Evolutionary conservation across 2,113 vertebrate species (phyloP), one percentile per base, ranked within the genome.

Genomic region (Turdus rufiventris): DNA sequence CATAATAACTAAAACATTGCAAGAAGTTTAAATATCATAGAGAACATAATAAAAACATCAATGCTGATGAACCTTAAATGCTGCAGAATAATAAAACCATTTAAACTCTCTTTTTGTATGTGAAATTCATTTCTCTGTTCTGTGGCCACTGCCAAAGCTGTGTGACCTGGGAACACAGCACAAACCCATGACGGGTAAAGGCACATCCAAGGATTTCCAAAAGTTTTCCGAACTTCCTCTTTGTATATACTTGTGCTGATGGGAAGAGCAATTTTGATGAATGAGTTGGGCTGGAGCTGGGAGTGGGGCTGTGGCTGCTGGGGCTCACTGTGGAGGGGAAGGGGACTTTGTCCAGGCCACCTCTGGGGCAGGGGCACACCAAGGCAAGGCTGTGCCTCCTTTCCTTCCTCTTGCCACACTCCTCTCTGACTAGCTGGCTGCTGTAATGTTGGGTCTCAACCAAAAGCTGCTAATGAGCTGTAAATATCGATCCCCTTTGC

Each of bases 391-490:
- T 81, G 66, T 42, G 48, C 6, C 5, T 78, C 58, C 80, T 77
- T 89, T 78, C 58, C 80, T 77, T 89, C 60, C 28, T 17, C 10
- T 23, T 21, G 5, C 53, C 26, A 61, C 42, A n/a, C 14, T 61
- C 36, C 36, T 80, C n/a, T 42, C 1, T 1, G 36, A 25, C 36
- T 24, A 36, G 2, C 1, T 70, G 47, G 61, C 47, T 74, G 61
- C 82, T 84, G 7, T 56, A 45, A 68, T 11, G 18, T 12, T 85
- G 29, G 40, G 33, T 88, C 20, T 92, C 54, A 60, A 36, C 58
- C 80, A 66, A 92, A 91, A 77, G 25, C 72, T 54, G 34, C 38
- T 81, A 85, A 93, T 68, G 36, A 92, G 78, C 61, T 94, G 60
- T 2, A 10, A 71, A 50, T 79, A 76, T 42, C 26, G 57, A 90